Base-by-base conservation (phyloP, 2,888 invertebrate genomes). In the Gryllus longicercus region DNA sequence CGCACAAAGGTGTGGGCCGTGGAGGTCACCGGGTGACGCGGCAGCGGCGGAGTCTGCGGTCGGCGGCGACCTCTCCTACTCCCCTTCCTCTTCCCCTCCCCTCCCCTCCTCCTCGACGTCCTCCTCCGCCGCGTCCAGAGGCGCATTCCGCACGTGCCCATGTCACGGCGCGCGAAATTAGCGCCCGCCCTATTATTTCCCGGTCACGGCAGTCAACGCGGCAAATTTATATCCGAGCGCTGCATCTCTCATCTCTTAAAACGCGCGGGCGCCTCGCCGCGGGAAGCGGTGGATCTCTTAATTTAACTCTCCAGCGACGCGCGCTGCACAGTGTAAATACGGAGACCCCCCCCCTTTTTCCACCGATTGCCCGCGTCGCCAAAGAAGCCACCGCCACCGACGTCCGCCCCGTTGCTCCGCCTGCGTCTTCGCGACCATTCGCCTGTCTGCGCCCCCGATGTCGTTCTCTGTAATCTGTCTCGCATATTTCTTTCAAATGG, bases 111-210 rank as follows among this genome's bases (percentile, higher is more conserved):
- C 38, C 38, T 8, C 38, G 5, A 1, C 38, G 5, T 38, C 38
- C 38, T 38, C 38, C 38, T 38, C 38, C 38, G 38, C 38, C 38
- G 38, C 38, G 38, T 38, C 38, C 38, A 38, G 38, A 38, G 38
- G 38, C 38, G n/a, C 63, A 63, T 63, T 63, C 63, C n/a, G 14
- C 63, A 18, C 63, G n/a, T 14, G n/a, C 63, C n/a, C 63, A n/a
- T 63, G 63, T 18, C 63, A 63, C n/a, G 63, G 63, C 14, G 63
- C 63, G 63, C 63, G n/a, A 63, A 63, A 63, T 63, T 63, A 63
- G n/a, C 63, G n/a, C 63, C 63, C 63, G n/a, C 63, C 63, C 63
- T 63, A 63, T 63, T 63, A 63, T 63, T 63, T 63, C n/a, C 63
- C 63, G n/a, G n/a, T 63, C 63, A 14, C 63, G 63, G n/a, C 63